A percentile compares a stretch with the other conserved stretches of the same genome.
These are phyloP conservation scores for Betta splendens DNA, from an alignment of 2,797 vertebrate species.

Conservation along the genomic window DNA sequence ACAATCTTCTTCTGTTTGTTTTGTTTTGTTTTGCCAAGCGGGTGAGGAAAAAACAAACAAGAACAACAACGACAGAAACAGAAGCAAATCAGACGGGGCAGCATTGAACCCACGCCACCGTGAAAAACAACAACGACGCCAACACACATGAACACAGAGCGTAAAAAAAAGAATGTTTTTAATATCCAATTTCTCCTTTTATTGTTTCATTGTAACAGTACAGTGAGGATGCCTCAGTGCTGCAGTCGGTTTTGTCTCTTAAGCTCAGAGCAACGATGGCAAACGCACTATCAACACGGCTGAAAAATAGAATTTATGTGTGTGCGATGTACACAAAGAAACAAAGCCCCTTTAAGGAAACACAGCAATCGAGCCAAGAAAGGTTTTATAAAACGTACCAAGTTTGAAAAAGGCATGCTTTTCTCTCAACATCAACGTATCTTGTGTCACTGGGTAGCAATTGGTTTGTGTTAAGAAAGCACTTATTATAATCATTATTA, in stretches of 20 bases:
- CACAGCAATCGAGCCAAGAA: constrained; percentile 76
- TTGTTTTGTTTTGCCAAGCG: constrained; percentile 89
- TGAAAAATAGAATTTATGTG: constrained; percentile 82
- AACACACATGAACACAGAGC: constrained; percentile 75
- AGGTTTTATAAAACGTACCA: constrained; percentile 80
- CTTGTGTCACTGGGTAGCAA: constrained; percentile 66
- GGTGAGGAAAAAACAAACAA: constrained; percentile 87
- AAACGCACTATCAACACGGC: constrained; percentile 72
- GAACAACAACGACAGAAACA: not conserved
- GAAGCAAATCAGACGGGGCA: constrained; percentile 86
- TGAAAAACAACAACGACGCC: constrained; percentile 65
- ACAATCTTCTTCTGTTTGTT: constrained; percentile 92
- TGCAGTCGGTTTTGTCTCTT: constrained; percentile 61
- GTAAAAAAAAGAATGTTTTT: constrained; percentile 68
- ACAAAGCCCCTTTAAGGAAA: constrained; percentile 83
- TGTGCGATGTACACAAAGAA: constrained; percentile 83
- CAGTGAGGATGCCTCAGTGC: constrained; percentile 73
- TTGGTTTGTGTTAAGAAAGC: constrained; percentile 73
- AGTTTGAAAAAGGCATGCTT: constrained; percentile 83
- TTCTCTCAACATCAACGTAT: constrained; percentile 47
- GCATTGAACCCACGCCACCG: constrained; percentile 77
- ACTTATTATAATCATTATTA: constrained; percentile 64
- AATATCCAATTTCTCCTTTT: constrained; percentile 78
- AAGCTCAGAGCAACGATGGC: constrained; percentile 70
- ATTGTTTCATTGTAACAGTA: constrained; percentile 80